phyloP scores from a whole-genome alignment of 2,888 invertebrate species.

The Coelopa pilipes region DNA sequence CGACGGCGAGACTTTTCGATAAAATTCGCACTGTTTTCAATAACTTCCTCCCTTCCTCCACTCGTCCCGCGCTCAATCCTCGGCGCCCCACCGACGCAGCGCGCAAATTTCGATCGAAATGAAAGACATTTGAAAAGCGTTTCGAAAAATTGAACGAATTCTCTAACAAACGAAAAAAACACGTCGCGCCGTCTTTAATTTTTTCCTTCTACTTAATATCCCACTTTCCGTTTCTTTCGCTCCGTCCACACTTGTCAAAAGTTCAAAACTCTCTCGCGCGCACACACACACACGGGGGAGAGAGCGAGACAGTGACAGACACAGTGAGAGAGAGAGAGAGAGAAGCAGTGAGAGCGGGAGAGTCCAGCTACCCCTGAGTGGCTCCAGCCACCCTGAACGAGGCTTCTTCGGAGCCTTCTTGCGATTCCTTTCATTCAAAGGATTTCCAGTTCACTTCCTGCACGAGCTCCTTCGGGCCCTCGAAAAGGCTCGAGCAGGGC shows the following conservation, averaged over 20 bases:
- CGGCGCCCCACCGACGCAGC: too few species aligned
- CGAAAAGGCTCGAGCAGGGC: too few species aligned
- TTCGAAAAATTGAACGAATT: slow-evolving; percentile 14
- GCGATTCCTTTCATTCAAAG: too few species aligned
- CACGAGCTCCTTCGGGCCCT: too few species aligned
- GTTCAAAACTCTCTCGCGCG: slow-evolving; percentile 5
- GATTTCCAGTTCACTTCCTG: too few species aligned
- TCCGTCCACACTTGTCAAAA: slow-evolving; percentile 22
- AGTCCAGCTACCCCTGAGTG: too few species aligned
- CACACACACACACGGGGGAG: not conserved
- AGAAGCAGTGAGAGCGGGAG: too few species aligned
- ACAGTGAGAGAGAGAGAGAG: too few species aligned
- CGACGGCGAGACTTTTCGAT: not conserved
- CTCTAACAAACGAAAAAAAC: slow-evolving; percentile 34
- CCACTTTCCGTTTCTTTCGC: slow-evolving; percentile 29
- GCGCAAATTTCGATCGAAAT: not conserved
- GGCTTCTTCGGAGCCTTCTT: too few species aligned
- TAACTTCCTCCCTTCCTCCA: not conserved
- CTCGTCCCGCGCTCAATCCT: too few species aligned
- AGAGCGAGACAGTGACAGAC: not conserved
- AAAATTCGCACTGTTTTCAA: not conserved
- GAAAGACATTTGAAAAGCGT: not conserved
- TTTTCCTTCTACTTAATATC: slow-evolving; percentile 25
- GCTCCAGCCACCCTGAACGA: too few species aligned
- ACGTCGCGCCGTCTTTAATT: slow-evolving; percentile 34